Percentiles rank a stretch among this genome's conserved stretches.
phyloP scores from a whole-genome alignment of 1,140 invertebrate genomes.

The Pseudomyrmex flavicornis region DNA sequence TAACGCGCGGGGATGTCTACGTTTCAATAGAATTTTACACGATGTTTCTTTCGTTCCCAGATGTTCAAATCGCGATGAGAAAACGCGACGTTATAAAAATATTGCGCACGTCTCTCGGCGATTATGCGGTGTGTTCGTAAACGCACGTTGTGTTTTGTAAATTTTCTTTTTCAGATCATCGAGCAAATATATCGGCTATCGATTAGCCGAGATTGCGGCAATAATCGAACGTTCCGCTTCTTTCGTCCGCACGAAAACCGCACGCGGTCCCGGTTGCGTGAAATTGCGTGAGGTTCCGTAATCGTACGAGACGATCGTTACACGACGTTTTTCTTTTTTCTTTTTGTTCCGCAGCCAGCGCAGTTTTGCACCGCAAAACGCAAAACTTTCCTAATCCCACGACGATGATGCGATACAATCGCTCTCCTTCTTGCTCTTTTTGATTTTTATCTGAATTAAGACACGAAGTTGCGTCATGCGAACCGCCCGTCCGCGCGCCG shows the following conservation, averaged over 20 bases:
- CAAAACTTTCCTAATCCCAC: constrained; percentile 43
- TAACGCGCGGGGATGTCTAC: constrained; percentile 38
- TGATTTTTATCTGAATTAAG: constrained; percentile 48
- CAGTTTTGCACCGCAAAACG: constrained; percentile 30
- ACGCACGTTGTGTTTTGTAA: background rate
- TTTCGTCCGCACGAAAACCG: constrained; percentile 2
- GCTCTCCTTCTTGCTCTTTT: constrained; percentile 4
- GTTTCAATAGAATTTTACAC: constrained; percentile 45
- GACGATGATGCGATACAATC: constrained; percentile 38
- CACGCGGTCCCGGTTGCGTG: constrained; percentile 8
- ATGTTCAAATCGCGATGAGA: constrained; percentile 13
- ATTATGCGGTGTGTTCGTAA: background rate
- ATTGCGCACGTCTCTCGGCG: background rate
- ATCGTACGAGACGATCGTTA: constrained; percentile 44
- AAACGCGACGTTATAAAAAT: background rate
- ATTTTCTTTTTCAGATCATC: too few relatives aligned
- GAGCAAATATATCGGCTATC: too few relatives aligned
- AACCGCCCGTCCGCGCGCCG: background rate
- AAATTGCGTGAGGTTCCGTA: constrained; percentile 48
- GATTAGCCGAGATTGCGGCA: background rate
- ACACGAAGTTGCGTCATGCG: constrained; percentile 31
- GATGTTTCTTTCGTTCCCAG: constrained; percentile 42
- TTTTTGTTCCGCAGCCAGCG: background rate
- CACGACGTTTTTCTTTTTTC: background rate
- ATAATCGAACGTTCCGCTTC: constrained; percentile 2